A percentile compares a stretch with the other conserved stretches of the same genome.
These are phyloP conservation scores for Trigoniulus corallinus DNA, from an alignment of 1,140 invertebrate species.

Conservation along the genomic window DNA sequence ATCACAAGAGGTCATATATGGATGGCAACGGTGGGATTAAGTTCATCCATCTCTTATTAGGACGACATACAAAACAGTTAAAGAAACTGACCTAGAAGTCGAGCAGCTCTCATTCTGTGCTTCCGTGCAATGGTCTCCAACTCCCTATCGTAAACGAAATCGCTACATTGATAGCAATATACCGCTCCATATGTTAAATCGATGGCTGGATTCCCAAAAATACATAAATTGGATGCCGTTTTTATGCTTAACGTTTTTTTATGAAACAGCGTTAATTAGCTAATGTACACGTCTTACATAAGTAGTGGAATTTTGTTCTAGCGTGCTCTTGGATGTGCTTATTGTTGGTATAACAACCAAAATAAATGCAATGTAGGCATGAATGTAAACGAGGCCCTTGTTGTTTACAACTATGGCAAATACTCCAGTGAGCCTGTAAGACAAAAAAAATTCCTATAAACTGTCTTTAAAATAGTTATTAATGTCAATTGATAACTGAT, in stretches of 20 bases:
- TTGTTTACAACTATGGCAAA: slow-evolving; percentile 58
- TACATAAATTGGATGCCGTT: not conserved
- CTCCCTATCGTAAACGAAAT: slow-evolving; percentile 74
- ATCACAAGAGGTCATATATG: no score
- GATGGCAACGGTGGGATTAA: no score
- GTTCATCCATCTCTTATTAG: no score
- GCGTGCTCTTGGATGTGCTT: slow-evolving; percentile 73
- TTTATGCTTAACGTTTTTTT: not conserved
- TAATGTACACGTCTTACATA: slow-evolving; percentile 33
- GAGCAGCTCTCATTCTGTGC: slow-evolving; percentile 37
- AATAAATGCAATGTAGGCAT: slow-evolving; percentile 79
- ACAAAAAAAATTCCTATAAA: slow-evolving; percentile 13
- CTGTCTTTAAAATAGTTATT: not conserved
- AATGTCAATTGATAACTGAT: not conserved
- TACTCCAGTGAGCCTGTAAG: slow-evolving; percentile 49
- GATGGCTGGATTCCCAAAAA: slow-evolving; percentile 35
- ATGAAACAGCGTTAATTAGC: no score
- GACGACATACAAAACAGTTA: no score
- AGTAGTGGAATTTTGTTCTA: slow-evolving; percentile 55
- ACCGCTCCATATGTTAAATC: slow-evolving; percentile 77
- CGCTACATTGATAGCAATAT: slow-evolving; percentile 77
- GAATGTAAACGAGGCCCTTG: slow-evolving; percentile 61
- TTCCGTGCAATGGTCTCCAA: slow-evolving; percentile 40
- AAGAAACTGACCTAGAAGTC: slow-evolving; percentile 30
- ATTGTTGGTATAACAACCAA: slow-evolving; percentile 57